Evolutionary conservation across 2,797 vertebrate species (phyloP).

Genomic region (Setipinna tenuifilis): DNA sequence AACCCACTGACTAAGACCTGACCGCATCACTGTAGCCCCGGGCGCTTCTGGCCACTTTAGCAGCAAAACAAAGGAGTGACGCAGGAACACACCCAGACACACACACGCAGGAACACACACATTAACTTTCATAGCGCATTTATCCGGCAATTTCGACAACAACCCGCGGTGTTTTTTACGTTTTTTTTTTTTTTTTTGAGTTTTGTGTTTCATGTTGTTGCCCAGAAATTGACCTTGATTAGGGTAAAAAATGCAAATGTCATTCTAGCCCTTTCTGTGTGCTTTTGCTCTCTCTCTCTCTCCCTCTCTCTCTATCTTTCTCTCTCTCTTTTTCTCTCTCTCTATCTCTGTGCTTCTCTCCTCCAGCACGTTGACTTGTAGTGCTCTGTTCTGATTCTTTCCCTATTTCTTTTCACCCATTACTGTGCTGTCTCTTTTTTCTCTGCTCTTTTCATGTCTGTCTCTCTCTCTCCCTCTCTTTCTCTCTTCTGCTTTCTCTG

Average conservation of each 20-base stretch:
- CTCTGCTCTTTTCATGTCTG: background rate
- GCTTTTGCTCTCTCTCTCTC: background rate
- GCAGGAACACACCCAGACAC: no score
- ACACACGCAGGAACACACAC: no score
- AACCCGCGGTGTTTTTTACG: background rate
- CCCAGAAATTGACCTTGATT: conserved; percentile 2
- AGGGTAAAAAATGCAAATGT: conserved; percentile 11
- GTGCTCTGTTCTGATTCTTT: no score
- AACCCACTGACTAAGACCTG: conserved; percentile 43
- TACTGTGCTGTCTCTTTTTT: background rate
- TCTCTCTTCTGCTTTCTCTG: background rate
- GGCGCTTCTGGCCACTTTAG: conserved; percentile 9
- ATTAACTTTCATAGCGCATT: background rate
- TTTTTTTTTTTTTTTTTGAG: background rate
- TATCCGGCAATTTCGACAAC: background rate
- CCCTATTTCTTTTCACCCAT: no score
- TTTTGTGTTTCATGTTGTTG: background rate
- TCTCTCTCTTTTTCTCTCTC: background rate
- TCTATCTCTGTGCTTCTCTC: no score
- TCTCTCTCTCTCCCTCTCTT: background rate
- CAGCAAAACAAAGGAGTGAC: background rate
- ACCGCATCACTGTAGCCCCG: conserved; percentile 1
- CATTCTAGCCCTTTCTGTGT: background rate
- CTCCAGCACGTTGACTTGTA: no score
- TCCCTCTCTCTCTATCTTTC: background rate